phyloP scores from a whole-genome alignment of 2,113 vertebrate species.

The Microcebus lehilahytsara region DNA sequence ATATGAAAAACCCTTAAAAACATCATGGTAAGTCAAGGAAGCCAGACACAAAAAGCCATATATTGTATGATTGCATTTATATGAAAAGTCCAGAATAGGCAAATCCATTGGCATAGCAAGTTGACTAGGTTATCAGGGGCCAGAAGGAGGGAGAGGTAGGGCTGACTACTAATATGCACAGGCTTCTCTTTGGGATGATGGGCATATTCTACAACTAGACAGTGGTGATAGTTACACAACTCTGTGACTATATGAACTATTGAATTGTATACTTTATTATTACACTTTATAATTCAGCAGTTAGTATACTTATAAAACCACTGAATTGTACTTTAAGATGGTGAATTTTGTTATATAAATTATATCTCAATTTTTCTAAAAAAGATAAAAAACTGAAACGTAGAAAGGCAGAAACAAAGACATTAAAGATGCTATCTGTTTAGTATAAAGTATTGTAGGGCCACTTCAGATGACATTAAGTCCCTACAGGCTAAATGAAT shows the following conservation, averaged over 20 bases:
- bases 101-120: neutral
- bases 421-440: neutral
- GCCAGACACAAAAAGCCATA: neutral
- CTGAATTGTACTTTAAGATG: conserved; percentile 3
- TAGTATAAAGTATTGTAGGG: neutral
- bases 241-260: neutral
- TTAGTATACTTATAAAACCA: neutral
- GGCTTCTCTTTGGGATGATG: neutral
- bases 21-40: neutral
- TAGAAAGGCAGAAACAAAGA: conserved; percentile 40
- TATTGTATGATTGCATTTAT: neutral
- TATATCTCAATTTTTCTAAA: neutral
- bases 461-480: conserved; percentile 37
- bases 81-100: neutral
- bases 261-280: neutral
- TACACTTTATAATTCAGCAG: neutral
- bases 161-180: neutral
- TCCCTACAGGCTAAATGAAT: neutral
- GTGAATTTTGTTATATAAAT: neutral
- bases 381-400: neutral
- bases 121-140: too few relatives aligned
- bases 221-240: neutral
- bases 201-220: neutral
- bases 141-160: too few relatives aligned
- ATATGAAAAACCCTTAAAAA: neutral